Conservation (phyloP, 2,797 vertebrate genomes). For the Zenarchopterus dispar region DNA sequence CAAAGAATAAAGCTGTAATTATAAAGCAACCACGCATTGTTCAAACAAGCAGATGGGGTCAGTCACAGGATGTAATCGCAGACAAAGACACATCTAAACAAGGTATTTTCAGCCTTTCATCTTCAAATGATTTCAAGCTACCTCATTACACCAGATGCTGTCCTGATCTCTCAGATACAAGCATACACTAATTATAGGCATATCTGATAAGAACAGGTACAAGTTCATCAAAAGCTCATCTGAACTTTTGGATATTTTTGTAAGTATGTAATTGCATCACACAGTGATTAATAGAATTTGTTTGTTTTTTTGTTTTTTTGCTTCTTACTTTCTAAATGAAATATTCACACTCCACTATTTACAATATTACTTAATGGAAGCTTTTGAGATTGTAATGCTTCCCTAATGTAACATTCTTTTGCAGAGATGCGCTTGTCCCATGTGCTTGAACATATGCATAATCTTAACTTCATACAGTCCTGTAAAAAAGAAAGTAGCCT, state of each 20-base stretch:
- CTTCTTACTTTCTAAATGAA: no score
- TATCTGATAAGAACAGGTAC: conserved; percentile 32
- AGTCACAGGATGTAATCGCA: conserved; percentile 24
- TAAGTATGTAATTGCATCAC: background rate
- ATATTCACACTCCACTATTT: no score
- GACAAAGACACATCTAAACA: conserved; percentile 21
- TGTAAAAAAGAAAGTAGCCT: no score
- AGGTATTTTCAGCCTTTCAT: conserved; percentile 28
- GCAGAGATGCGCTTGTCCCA: background rate
- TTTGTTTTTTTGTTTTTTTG: no score
- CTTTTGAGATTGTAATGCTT: background rate
- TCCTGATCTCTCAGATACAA: conserved; percentile 24
- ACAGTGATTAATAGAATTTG: background rate
- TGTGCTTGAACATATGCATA: background rate
- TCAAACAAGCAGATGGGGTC: conserved; percentile 25
- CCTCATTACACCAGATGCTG: conserved; percentile 15
- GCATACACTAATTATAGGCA: conserved; percentile 27
- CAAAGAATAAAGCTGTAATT: conserved; percentile 17
- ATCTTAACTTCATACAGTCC: no score
- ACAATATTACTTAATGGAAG: no score
- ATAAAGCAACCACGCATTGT: conserved; percentile 11
- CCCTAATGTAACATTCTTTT: background rate
- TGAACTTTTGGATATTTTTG: background rate
- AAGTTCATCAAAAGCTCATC: conserved; percentile 5
- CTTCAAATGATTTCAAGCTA: conserved; percentile 29